Conservation (phyloP, 2,888 invertebrate species). For the Andrena minutula region DNA sequence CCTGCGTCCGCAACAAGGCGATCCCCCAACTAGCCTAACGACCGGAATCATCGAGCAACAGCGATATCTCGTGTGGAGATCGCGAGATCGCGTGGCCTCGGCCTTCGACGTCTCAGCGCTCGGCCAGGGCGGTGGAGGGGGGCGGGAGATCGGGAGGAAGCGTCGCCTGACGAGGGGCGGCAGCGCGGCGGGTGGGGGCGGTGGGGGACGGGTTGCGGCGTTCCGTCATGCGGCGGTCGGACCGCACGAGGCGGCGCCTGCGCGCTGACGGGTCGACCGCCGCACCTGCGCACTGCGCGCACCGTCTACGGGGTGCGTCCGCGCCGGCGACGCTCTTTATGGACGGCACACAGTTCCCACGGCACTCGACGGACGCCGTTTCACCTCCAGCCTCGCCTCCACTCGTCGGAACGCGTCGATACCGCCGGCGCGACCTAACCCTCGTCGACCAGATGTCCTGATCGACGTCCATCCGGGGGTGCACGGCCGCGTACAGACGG, state of each 20-base stretch:
- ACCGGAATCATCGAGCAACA: not conserved
- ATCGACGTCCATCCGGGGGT: slow-evolving; percentile 2
- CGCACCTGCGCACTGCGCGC: slow-evolving; percentile 64
- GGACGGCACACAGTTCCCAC: slow-evolving; percentile 60
- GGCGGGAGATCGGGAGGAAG: not conserved
- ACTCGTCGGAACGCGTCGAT: slow-evolving; percentile 27
- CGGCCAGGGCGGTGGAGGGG: slow-evolving; percentile 18
- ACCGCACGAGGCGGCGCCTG: slow-evolving; percentile 58
- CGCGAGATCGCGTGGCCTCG: slow-evolving; percentile 42
- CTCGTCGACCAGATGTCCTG: not conserved
- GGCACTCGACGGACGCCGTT: slow-evolving; percentile 51
- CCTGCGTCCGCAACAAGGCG: not conserved
- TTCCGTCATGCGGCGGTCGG: slow-evolving; percentile 66
- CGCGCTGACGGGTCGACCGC: slow-evolving; percentile 22
- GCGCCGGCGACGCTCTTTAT: slow-evolving; percentile 67
- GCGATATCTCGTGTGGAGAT: slow-evolving; percentile 6
- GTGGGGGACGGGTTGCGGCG: slow-evolving; percentile 64
- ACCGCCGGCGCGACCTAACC: slow-evolving; percentile 9
- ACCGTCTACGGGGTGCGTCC: slow-evolving; percentile 72
- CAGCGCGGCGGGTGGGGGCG: slow-evolving; percentile 6
- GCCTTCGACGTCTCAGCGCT: slow-evolving; percentile 37
- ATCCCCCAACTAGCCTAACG: not conserved
- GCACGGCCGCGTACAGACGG: not conserved
- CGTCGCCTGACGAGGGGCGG: not conserved
- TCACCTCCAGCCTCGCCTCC: slow-evolving; percentile 27